phyloP scores from a whole-genome alignment of 2,113 vertebrate species.

The Phrynosoma blainvillii region DNA sequence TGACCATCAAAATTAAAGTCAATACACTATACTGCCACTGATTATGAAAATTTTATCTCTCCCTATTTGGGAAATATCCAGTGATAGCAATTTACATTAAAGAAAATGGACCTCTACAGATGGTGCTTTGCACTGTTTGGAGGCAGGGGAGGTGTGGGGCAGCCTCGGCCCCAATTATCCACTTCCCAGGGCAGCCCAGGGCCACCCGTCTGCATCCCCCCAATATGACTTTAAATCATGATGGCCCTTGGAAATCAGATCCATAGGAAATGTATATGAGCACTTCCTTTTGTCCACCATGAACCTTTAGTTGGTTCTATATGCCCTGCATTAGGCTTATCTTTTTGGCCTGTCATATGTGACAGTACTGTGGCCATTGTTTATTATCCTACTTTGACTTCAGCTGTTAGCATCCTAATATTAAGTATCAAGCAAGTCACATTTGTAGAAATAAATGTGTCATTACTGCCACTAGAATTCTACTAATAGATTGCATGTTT shows the following conservation, averaged over 20 bases:
- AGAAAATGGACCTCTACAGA: background rate
- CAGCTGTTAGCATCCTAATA: background rate
- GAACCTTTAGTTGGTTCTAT: background rate
- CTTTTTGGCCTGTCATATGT: background rate
- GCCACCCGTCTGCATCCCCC: too few relatives aligned
- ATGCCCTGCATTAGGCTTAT: background rate
- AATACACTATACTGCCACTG: background rate
- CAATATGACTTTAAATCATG: background rate
- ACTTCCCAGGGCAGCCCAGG: too few relatives aligned
- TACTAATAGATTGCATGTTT: background rate
- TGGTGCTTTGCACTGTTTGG: too few relatives aligned
- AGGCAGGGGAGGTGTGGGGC: too few relatives aligned
- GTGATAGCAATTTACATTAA: background rate
- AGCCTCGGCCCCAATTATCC: too few relatives aligned
- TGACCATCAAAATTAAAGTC: background rate
- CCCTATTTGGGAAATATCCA: background rate
- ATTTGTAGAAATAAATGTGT: conserved; percentile 23
- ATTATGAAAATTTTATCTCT: background rate
- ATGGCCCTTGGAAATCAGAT: background rate
- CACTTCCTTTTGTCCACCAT: background rate
- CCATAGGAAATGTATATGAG: background rate
- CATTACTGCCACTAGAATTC: conserved; percentile 11
- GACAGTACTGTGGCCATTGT: background rate
- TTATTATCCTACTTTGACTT: conserved; percentile 1
- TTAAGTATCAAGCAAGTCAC: background rate